Base-by-base conservation (phyloP, 37 sponge, comb jelly and placozoan genomes). In the Bolinopsis microptera region DNA sequence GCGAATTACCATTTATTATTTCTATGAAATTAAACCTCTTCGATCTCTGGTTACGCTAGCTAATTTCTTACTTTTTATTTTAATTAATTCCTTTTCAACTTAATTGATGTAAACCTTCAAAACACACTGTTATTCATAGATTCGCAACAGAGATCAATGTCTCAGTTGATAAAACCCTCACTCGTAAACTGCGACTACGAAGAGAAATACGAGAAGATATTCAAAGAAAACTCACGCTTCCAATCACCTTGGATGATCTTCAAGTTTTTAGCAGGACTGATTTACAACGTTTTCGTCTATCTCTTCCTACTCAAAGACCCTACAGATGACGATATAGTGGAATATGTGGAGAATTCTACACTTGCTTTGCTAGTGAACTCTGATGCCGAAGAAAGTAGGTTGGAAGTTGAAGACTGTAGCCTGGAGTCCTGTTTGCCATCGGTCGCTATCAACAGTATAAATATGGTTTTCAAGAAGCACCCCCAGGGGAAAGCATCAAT, bases 211-310 rank as follows among this genome's bases (percentile, higher is more conserved):
- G 35, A 32, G 13, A 32, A 32, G 80, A 77, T 77, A 77, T 77
- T 77, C 80, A 34, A 34, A 3, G 80, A 77, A 18, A 77, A 77
- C 37, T 34, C 21, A 32, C 34, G 28, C 34, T 1, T 77, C 36
- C 80, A 77, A 34, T 32, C 80, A 1, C 80, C 80, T 18, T 77
- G 80, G 80, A 77, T 77, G 80, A 18, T 34, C 28, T 36, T 77
- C 21, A 77, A 77, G 36, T 35, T 77, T 34, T 0, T 77, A 18
- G 1, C 21, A 8, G 80, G 80, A 3, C 1, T 77, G 5, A 1
- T 77, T 35, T 32, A 32, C 80, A 77, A 18, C 35, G 1, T 35
- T 16, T 33, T 77, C 21, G 80, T 77, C 36, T 77, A 35, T 36
- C 33, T 77, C 35, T 33, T 32, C 80, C 32, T 13, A 16, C 9